Evolutionary conservation across 2,113 vertebrate species (phyloP).

Genomic region (Diadophis punctatus): DNA sequence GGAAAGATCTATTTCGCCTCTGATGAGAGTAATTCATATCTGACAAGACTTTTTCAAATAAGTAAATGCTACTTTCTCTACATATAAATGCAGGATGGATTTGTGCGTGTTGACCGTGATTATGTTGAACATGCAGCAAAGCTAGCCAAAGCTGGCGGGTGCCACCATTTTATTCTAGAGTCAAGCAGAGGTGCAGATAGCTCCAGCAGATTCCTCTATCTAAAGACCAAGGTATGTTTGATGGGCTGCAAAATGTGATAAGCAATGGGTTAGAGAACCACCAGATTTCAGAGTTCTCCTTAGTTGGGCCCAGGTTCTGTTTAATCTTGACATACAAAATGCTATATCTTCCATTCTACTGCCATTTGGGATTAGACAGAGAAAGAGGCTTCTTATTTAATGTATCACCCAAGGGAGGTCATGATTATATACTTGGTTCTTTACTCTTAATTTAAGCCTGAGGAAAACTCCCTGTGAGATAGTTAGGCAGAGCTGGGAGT

Average conservation of each 20-base stretch:
- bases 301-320: neutral
- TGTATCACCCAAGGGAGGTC: neutral
- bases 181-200: slow-evolving; percentile 77
- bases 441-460: neutral
- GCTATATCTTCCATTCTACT: neutral
- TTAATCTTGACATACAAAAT: neutral
- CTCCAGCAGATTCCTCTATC: slow-evolving; percentile 73
- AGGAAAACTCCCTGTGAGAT: neutral
- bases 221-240: slow-evolving; percentile 67
- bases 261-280: slow-evolving; percentile 3
- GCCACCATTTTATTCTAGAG: slow-evolving; percentile 74
- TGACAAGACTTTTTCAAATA: neutral
- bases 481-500: neutral
- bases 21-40: no score
- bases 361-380: neutral
- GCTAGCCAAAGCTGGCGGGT: slow-evolving; percentile 77
- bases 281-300: neutral
- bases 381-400: neutral
- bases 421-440: neutral
- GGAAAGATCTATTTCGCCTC: no score
- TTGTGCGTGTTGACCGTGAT: slow-evolving; percentile 79
- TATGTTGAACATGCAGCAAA: slow-evolving; percentile 79
- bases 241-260: neutral
- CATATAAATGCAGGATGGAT: slow-evolving; percentile 68
- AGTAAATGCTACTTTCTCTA: neutral